Conservation (phyloP, 2,888 invertebrate genomes). For the Ditula angustiorana region DNA sequence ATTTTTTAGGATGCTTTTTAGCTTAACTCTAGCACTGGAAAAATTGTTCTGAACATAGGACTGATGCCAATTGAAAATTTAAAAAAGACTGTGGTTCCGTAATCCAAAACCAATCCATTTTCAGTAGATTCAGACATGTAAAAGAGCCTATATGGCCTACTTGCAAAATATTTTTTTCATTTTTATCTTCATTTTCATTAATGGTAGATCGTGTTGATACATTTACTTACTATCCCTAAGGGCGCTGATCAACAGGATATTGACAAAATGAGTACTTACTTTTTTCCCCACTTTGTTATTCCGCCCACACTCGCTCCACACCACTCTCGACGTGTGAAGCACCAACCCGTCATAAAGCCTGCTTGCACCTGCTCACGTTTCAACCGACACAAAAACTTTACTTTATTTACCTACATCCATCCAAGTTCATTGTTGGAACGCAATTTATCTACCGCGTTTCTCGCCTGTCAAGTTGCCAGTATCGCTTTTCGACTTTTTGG, state of each 20-base stretch:
- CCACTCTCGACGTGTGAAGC: constrained; percentile 58
- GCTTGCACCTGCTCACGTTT: constrained; percentile 68
- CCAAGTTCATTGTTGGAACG: constrained; percentile 50
- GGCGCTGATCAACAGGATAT: neutral
- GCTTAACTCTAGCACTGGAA: too few species aligned
- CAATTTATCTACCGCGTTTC: constrained; percentile 60
- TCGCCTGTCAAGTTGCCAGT: constrained; percentile 58
- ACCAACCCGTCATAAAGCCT: constrained; percentile 56
- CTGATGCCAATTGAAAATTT: too few species aligned
- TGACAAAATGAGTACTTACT: neutral
- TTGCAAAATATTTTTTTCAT: neutral
- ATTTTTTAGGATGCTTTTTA: too few species aligned
- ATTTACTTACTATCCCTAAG: too few species aligned
- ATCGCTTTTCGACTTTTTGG: constrained; percentile 36
- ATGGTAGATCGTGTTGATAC: too few species aligned
- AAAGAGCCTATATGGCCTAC: neutral
- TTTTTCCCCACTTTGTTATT: neutral
- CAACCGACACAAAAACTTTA: constrained; percentile 43
- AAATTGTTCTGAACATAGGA: too few species aligned
- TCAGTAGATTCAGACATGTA: too few species aligned
- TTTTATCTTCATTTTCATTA: too few species aligned
- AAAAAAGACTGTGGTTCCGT: too few species aligned
- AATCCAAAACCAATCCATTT: too few species aligned
- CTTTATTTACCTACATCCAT: constrained; percentile 49
- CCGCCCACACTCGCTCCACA: constrained; percentile 56